phyloP scores from a whole-genome alignment of 1,140 invertebrate genomes.

The Marisa cornuarietis region DNA sequence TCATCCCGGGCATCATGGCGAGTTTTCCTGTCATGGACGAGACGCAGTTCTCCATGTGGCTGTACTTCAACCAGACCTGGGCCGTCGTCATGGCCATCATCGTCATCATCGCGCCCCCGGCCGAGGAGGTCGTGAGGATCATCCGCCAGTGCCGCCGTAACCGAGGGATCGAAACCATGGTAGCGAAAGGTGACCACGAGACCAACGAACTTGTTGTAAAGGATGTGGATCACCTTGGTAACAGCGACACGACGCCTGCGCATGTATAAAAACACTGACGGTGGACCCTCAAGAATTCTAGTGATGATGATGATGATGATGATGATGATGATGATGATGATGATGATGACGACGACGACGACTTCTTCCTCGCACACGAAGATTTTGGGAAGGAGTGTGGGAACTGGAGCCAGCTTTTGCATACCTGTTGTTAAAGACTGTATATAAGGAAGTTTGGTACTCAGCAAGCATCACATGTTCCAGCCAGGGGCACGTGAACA shows the following conservation, averaged over 20 bases:
- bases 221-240: slow-evolving; percentile 20
- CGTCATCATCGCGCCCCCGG: slow-evolving; percentile 55
- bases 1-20: slow-evolving; percentile 59
- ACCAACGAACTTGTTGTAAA: slow-evolving; percentile 22
- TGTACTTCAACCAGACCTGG: slow-evolving; percentile 58
- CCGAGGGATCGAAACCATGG: slow-evolving; percentile 20
- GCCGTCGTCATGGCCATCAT: slow-evolving; percentile 58
- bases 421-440: too few relatives aligned
- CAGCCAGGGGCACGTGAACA: too few relatives aligned
- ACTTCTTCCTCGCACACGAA: background rate
- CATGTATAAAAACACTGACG: slow-evolving; percentile 22
- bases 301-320: slow-evolving; percentile 28
- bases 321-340: slow-evolving; percentile 27
- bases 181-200: slow-evolving; percentile 21
- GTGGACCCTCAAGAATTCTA: background rate
- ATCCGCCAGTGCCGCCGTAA: slow-evolving; percentile 54
- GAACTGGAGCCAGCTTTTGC: background rate
- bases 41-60: slow-evolving; percentile 57
- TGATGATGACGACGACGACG: slow-evolving; percentile 5
- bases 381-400: background rate
- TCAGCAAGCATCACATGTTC: too few relatives aligned
- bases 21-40: slow-evolving; percentile 55
- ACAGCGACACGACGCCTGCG: slow-evolving; percentile 17
- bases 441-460: too few relatives aligned
- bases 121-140: slow-evolving; percentile 57